A percentile compares a stretch with the other conserved stretches of the same genome.
phyloP scores from a whole-genome alignment of 30 jellyfish, hydroid and myxozoan genomes.

The Aurelia coerulea region DNA sequence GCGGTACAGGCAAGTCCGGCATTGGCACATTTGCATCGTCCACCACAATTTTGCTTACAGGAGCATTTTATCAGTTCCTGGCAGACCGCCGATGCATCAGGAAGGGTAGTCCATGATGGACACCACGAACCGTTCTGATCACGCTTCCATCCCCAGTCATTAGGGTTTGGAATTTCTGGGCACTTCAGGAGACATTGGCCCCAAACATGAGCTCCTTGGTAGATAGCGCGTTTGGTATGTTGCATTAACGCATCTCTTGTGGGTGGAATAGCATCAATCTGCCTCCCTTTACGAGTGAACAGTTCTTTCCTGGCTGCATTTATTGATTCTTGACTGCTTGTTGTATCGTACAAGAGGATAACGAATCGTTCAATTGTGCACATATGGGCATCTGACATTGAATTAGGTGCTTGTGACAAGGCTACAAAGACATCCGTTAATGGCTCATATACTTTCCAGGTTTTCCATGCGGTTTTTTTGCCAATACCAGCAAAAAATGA shows the following conservation, averaged over 20 bases:
- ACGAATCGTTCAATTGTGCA: not conserved
- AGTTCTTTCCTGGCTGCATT: too few relatives aligned
- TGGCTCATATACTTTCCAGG: too few relatives aligned
- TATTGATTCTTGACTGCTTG: too few relatives aligned
- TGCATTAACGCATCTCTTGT: too few relatives aligned
- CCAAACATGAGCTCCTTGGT: not conserved
- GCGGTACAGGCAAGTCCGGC: not conserved
- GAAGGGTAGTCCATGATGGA: not conserved
- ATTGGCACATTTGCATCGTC: not conserved
- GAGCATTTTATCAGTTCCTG: slow-evolving; percentile 7
- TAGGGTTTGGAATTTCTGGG: not conserved
- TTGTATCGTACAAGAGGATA: not conserved
- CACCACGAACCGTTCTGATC: not conserved
- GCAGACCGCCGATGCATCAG: slow-evolving; percentile 16
- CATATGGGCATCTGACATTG: too few relatives aligned
- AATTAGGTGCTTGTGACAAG: too few relatives aligned
- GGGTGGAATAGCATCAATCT: too few relatives aligned
- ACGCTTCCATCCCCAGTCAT: not conserved
- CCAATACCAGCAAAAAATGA: too few relatives aligned
- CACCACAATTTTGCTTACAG: not conserved
- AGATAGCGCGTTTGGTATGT: not conserved
- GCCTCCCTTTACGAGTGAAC: too few relatives aligned
- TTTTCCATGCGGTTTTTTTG: too few relatives aligned
- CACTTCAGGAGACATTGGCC: not conserved
- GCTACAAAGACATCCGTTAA: too few relatives aligned